Evolutionary conservation across 2,888 invertebrate genomes (phyloP).

Genomic region (Mactromeris polynyma): DNA sequence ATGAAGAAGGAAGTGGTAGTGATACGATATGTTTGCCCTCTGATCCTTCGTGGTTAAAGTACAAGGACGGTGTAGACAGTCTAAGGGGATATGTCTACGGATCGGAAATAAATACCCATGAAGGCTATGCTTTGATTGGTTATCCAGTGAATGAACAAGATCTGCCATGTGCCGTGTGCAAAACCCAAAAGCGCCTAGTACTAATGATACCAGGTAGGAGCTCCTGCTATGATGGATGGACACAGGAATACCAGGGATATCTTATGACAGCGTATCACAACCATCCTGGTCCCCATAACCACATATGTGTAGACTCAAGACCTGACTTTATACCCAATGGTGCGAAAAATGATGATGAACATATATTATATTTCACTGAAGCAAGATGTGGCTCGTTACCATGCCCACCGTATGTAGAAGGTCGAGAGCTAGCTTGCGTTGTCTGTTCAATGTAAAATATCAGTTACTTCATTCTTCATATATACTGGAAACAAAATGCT

Average conservation of each 20-base stretch:
- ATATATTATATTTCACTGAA: constrained; percentile 64
- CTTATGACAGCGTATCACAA: constrained; percentile 58
- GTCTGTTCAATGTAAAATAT: constrained; percentile 61
- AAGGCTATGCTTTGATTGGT: background rate
- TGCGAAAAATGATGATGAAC: constrained; percentile 50
- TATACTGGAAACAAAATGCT: no score
- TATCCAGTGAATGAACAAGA: constrained; percentile 35
- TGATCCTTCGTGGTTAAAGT: constrained; percentile 50
- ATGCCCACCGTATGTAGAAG: constrained; percentile 69
- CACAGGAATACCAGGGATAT: constrained; percentile 69
- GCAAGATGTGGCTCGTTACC: constrained; percentile 72
- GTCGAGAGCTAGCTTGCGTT: constrained; percentile 69
- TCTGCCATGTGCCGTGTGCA: constrained; percentile 53
- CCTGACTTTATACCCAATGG: constrained; percentile 56
- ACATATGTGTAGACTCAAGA: constrained; percentile 67
- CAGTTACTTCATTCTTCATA: no score
- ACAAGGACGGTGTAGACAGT: constrained; percentile 27
- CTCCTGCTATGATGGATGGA: constrained; percentile 68
- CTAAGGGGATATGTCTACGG: constrained; percentile 37
- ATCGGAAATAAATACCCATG: constrained; percentile 37
- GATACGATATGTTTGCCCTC: constrained; percentile 49
- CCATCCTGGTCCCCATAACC: constrained; percentile 36
- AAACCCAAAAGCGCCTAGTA: background rate
- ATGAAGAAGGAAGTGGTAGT: constrained; percentile 44
- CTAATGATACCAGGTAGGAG: constrained; percentile 47